Base-by-base conservation (phyloP, 1,140 invertebrate species). In the Drosophila setifemur region DNA sequence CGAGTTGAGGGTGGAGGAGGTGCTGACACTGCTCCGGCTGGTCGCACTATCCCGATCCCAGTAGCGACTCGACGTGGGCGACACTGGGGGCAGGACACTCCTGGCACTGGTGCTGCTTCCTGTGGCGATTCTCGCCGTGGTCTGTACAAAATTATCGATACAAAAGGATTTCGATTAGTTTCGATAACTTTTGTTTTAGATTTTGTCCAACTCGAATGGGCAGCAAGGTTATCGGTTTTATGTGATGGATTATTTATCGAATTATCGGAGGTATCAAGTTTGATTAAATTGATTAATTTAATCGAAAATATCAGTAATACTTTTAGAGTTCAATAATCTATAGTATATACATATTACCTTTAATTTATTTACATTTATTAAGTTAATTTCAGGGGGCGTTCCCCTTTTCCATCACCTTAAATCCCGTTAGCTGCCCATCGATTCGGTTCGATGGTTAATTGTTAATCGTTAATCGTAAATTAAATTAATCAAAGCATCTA, bases 11-110 rank as follows among this genome's bases (percentile, higher is more conserved):
- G 76, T 43, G 39, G 73, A 52, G 50, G 71, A 70, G 29, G 72
- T 54, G 48, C 47, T 66, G 50, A 25, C 57, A 44, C 19, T 44
- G 52, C 49, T 73, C 3, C 73, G 55, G 47, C 69, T 82, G 26
- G 26, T 69, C 42, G 19, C 67, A 18, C 67, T 50, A 28, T 90
- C 89, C 39, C 85, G 73, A 40, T 90, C 89, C 74, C 74, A 90
- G 42, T 90, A 88, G 28, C 89, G 89, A 37, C 75, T 86, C 40
- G 88, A 63, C 11, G 89, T 89, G 8, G 88, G 77, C 35, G 90
- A 89, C 44, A 89, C 70, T 23, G 90, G 85, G 25, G 89, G 89
- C 31, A 90, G 60, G 31, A 79, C 73, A 21, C 66, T 48, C 39
- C 77, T 75, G 47, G 50, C 40, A 77, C 47, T 44, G 76, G 39